Percentiles rank a stretch among this genome's conserved stretches.
These are phyloP conservation scores for Reinhardtius hippoglossoides DNA, from an alignment of 2,113 vertebrate genomes.

Conservation along the genomic window DNA sequence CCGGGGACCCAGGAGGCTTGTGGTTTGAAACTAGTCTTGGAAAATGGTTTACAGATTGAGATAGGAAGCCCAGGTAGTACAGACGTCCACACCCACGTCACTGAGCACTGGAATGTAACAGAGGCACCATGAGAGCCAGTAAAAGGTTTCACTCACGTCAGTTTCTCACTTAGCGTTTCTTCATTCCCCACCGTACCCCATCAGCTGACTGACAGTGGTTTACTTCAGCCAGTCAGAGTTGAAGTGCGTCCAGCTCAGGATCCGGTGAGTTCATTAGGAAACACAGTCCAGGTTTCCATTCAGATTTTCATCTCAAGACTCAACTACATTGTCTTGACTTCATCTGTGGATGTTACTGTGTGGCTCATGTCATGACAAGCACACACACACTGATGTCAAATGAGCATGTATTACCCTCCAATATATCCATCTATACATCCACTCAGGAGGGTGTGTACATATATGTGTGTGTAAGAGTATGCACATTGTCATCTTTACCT, in stretches of 20 bases:
- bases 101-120: slow-evolving; percentile 8
- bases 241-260: not conserved
- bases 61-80: slow-evolving; percentile 59
- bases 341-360: not conserved
- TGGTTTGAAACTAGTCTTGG: slow-evolving; percentile 56
- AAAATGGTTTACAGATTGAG: slow-evolving; percentile 64
- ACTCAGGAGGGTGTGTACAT: not conserved
- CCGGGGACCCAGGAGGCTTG: slow-evolving; percentile 49
- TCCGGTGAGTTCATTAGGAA: not conserved
- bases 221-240: not conserved
- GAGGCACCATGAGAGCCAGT: slow-evolving; percentile 6
- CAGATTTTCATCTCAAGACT: not conserved
- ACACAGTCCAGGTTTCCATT: not conserved
- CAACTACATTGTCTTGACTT: not conserved
- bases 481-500: slow-evolving; percentile 26
- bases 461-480: slow-evolving; percentile 10
- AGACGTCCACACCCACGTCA: slow-evolving; percentile 24
- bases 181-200: not conserved
- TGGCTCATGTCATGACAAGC: not conserved
- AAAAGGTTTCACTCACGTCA: not conserved
- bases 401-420: not conserved
- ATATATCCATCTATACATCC: slow-evolving; percentile 4
- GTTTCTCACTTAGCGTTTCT: not conserved
- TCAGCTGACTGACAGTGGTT: not conserved
- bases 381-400: not conserved